These are phyloP conservation scores for Pempheris klunzingeri DNA, from an alignment of 2,797 vertebrate genomes.

Conservation along the genomic window DNA sequence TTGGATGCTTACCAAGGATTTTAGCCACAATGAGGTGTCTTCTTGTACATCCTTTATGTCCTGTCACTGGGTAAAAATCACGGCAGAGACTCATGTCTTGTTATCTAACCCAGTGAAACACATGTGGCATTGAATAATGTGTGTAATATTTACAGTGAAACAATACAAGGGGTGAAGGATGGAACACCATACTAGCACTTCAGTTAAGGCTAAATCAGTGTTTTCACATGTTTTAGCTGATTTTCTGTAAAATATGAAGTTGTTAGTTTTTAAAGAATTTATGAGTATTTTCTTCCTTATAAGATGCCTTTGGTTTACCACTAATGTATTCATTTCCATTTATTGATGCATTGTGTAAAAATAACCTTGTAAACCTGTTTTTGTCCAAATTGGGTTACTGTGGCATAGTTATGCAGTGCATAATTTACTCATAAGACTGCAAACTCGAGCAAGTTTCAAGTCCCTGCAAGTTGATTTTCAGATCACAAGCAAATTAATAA, in stretches of 20 bases:
- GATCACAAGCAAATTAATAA: background rate
- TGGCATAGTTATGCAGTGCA: background rate
- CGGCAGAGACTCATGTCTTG: background rate
- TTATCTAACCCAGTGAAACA: background rate
- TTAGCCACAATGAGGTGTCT: slow-evolving; percentile 33
- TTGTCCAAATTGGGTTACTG: background rate
- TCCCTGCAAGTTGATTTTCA: background rate
- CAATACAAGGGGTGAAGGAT: background rate
- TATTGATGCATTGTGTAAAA: too few relatives aligned
- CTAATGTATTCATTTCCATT: too few relatives aligned
- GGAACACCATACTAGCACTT: background rate
- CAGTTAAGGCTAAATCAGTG: background rate
- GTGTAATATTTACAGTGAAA: background rate
- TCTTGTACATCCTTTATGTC: slow-evolving; percentile 24
- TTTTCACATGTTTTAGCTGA: background rate
- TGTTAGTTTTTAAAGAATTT: too few relatives aligned
- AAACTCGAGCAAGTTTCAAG: background rate
- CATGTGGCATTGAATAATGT: background rate
- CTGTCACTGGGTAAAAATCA: slow-evolving; percentile 18
- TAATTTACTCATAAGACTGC: background rate
- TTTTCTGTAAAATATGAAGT: background rate
- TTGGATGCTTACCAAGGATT: slow-evolving; percentile 43
- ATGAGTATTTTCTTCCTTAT: background rate
- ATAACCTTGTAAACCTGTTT: background rate
- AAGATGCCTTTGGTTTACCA: background rate